These are phyloP conservation scores for Volucella zonaria DNA, from an alignment of 2,888 invertebrate genomes.

Conservation along the genomic window DNA sequence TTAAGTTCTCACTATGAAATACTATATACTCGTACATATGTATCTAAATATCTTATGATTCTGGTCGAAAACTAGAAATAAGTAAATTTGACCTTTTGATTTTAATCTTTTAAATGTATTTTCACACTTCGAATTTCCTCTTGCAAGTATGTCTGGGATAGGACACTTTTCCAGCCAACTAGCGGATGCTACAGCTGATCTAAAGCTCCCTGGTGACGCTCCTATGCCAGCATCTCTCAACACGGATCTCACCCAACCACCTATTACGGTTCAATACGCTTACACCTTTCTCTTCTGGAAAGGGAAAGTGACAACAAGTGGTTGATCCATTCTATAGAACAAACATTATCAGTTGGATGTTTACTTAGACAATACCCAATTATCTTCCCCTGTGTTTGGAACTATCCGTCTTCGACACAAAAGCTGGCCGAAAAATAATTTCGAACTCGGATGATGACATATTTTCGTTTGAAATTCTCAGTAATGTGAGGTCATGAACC, in stretches of 20 bases:
- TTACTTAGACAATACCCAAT: conserved; percentile 29
- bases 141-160: conserved; percentile 13
- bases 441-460: conserved; percentile 18
- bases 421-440: conserved; percentile 17
- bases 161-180: conserved; percentile 34
- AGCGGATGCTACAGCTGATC: conserved; percentile 34
- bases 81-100: background rate
- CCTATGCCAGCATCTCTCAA: conserved; percentile 4
- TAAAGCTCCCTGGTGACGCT: conserved; percentile 21
- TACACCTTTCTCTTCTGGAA: background rate
- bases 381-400: conserved; percentile 3
- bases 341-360: conserved; percentile 39
- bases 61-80: conserved; percentile 8
- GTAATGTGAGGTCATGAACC: conserved; percentile 38
- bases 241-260: conserved; percentile 42
- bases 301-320: conserved; percentile 19
- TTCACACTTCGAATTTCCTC: conserved; percentile 22
- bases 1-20: background rate
- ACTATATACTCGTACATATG: too few relatives aligned
- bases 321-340: conserved; percentile 17
- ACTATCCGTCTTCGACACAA: conserved; percentile 42
- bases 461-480: conserved; percentile 31
- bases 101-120: conserved; percentile 17
- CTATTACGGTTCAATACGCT: conserved; percentile 5
- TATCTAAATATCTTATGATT: too few relatives aligned